Base-by-base conservation (phyloP, 2,888 invertebrate genomes). In the Herminia tarsipennalis region DNA sequence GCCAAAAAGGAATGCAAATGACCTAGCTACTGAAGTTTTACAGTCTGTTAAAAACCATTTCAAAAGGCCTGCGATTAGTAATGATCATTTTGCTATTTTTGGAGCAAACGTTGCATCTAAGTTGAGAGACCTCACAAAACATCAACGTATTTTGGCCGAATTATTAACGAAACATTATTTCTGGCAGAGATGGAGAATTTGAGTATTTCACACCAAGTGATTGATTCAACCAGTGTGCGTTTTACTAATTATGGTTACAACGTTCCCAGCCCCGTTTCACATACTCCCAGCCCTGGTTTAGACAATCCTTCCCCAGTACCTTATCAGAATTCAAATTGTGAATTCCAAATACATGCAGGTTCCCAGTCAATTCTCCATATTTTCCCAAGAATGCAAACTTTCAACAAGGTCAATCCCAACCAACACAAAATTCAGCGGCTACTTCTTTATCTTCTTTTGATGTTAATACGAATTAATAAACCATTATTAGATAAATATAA, bases 91-190 rank as follows among this genome's bases (percentile, higher is more conserved):
- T 20, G 50, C 44, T 9, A 28, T 47, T 29, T 47, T 46, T 37
- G 50, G 46, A 12, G 43, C 36, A 37, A 40, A 27, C 24, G 47
- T 55, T 6, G 50, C 33, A 10, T 17, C 33, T 17, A 55, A 50
- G 33, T 43, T 55, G 25, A 20, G 18, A 41, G 40, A 28, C 5
- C 21, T 50, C 27, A 16, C 38, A 29, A 46, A 39, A 42, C 20
- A 42, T 24, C 49, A 54, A 32, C 24, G 45, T 9, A 33, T 50
- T 13, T 20, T 42, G 10, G 49, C 49, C 5, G 49, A 43, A 40
- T 34, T 22, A 49, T 46, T 18, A 43, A 49, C 13, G 49, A 49
- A 16, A 39, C 49, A 10, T 24, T 49, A 27, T 41, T 32, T 12
- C 29, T 25, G 22, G 49, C 49, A 25, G 49, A 54, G 24, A 16